Base-by-base conservation (phyloP, 2,888 invertebrate species). In the Lathronympha strigana region DNA sequence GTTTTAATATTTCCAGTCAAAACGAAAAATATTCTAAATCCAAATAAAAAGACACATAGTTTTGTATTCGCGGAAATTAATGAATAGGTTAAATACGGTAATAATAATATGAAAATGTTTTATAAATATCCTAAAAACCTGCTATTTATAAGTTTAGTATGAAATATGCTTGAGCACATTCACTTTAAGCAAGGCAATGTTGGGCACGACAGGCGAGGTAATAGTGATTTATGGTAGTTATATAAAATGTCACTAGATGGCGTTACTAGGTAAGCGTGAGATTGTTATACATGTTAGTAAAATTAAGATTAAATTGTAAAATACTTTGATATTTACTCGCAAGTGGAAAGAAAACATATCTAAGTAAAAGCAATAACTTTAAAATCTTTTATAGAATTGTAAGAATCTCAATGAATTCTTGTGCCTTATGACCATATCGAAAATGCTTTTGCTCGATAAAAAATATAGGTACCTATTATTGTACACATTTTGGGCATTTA, bases 401-500 rank as follows among this genome's bases (percentile, higher is more conserved):
- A 50, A 33, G n/a, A 33, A 43, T 31, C n/a, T 8, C 21, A 28
- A n/a, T 6, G 40, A 15, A 21, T 9, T 17, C 17, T 33, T 17
- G 62, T 54, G 54, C 62, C 62, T 63, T 62, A 45, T 43, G n/a
- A 2, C 1, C 9, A 23, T 19, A 45, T 45, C 33, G 9, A 17
- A 57, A 45, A 33, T 31, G 53, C 28, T 51, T 62, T 61, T 36
- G 53, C 43, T 62, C 45, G 25, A 2, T 40, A 21, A 19, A 51
- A n/a, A 15, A 19, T 19, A 17, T 43, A 33, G 5, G 17, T 33
- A 43, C 13, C 36, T 31, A 21, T 23, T 31, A 11, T 8, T 28
- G 28, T 15, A 36, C 19, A 33, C 47, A 36, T 36, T n/a, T 43
- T 19, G 40, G 43, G 40, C 55, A 47, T 33, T 33, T 60, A 19